Percentiles rank a stretch among this genome's conserved stretches.
Conservation (phyloP, 2,797 vertebrate genomes). For the Champsocephalus esox region DNA sequence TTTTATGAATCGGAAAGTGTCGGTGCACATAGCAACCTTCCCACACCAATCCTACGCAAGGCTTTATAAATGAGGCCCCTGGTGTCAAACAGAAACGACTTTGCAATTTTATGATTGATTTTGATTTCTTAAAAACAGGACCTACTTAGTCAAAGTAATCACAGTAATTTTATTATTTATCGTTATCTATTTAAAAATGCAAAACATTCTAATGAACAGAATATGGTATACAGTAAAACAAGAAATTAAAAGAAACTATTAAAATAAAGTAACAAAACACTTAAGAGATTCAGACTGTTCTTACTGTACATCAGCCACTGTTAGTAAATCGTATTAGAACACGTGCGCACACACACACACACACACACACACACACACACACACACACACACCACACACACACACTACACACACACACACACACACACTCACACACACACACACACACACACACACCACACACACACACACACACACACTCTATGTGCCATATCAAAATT, state of each 20-base stretch:
- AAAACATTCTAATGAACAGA: neutral
- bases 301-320: neutral
- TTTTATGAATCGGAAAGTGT: too few relatives aligned
- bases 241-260: neutral
- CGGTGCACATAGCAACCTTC: too few relatives aligned
- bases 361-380: neutral
- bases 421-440: too few relatives aligned
- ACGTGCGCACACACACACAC: neutral
- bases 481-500: conserved; percentile 1
- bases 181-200: neutral
- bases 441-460: too few relatives aligned
- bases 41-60: too few relatives aligned
- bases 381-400: too few relatives aligned
- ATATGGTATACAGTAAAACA: neutral
- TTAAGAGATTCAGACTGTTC: neutral
- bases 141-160: neutral
- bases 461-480: too few relatives aligned
- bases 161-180: neutral
- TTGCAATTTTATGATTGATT: neutral
- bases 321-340: neutral
- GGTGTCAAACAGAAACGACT: neutral
- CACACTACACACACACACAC: neutral
- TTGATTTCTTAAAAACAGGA: neutral
- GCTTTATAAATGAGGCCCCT: too few relatives aligned
- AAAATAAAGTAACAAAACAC: neutral